Evolutionary conservation across 2,888 invertebrate genomes (phyloP), one percentile per base, ranked within the genome.

Genomic region (Saturnia japonica): DNA sequence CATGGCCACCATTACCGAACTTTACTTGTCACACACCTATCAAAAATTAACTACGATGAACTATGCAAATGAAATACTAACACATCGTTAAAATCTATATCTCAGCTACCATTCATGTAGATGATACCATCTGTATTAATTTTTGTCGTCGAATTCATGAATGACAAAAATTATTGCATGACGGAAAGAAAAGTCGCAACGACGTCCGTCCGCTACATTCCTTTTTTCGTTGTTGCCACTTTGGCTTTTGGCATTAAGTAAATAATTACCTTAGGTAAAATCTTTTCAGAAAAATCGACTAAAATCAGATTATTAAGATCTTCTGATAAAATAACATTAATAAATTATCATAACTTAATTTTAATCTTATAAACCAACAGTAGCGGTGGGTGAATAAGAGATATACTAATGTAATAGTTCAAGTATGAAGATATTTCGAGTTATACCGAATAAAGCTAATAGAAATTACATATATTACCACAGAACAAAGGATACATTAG

Each of bases 1-100:
- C 94, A 94, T 94, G 94, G 93, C 94, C 94, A 94, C 94, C 94
- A 94, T 94, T 94, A 94, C 94, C 93, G 88, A 90, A 90, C 93
- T 84, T 84, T 80, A 83, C 82, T 92, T 92, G 93, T 93, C 94
- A 92, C 92, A 92, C 91, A 91, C 91, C 89, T 91, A 93, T 91
- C 90, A 81, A 83, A 82, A 78, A 88, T 60, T 85, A 91, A 90
- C 91, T 92, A 91, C 85, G 78, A 88, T 83, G 83, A 88, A 88
- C 88, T 90, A 91, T 85, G 82, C 82, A 88, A 89, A 88, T 82
- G 82, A 88, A 90, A 91, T 89, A 89, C 89, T 94, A 94, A 91
- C 90, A 93, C 92, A 92, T 91, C 88, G 89, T 94, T 88, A 86
- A 80, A 60, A 84, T 85, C 87, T 91, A 89, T 88, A 90, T 88